These are phyloP conservation scores for Tetheella fluctuosa DNA, from an alignment of 2,888 invertebrate species.

Conservation along the genomic window DNA sequence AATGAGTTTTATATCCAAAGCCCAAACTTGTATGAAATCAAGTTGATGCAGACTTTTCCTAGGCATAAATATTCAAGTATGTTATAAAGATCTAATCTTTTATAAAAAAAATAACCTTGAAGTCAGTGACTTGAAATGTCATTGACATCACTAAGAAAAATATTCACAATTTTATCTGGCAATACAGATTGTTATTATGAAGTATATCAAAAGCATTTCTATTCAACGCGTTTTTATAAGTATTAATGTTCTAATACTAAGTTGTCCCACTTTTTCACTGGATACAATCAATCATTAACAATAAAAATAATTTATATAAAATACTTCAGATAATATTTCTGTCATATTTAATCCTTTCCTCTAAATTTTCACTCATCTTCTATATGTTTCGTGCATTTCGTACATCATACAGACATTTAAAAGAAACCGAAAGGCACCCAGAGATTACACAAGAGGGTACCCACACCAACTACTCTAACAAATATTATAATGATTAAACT, in stretches of 20 bases:
- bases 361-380: conserved; percentile 86
- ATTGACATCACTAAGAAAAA: conserved; percentile 82
- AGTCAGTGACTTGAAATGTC: conserved; percentile 81
- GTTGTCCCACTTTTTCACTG: conserved; percentile 77
- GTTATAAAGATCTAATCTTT: conserved; percentile 74
- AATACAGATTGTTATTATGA: conserved; percentile 81
- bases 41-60: conserved; percentile 71
- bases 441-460: conserved; percentile 80
- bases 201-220: conserved; percentile 76
- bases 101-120: conserved; percentile 78
- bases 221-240: conserved; percentile 57
- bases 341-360: conserved; percentile 61
- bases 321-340: conserved; percentile 71
- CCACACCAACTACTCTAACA: conserved; percentile 83
- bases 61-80: conserved; percentile 72
- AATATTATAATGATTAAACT: conserved; percentile 78
- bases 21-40: conserved; percentile 61
- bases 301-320: conserved; percentile 80
- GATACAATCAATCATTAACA: conserved; percentile 75
- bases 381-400: conserved; percentile 95
- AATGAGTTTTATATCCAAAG: conserved; percentile 60
- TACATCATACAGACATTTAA: conserved; percentile 90
- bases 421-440: conserved; percentile 81
- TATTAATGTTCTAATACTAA: conserved; percentile 78
- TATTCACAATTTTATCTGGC: conserved; percentile 84